Evolutionary conservation across 2,888 invertebrate genomes (phyloP).

Genomic region (Anoplius nigerrimus): DNA sequence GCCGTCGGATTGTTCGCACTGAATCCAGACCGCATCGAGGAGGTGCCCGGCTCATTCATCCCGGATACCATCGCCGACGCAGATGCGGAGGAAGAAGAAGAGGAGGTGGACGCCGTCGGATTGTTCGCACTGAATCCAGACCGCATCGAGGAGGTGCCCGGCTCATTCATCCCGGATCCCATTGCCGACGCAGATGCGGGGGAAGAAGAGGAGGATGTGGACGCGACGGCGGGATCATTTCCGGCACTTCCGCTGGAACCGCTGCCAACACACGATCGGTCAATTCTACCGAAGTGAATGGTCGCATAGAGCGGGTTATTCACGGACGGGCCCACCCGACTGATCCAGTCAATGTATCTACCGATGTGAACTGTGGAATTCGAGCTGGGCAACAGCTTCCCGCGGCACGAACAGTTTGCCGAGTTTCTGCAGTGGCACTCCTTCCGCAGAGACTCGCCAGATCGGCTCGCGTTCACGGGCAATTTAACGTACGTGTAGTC

Average conservation of each 20-base stretch:
- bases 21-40: slow-evolving; percentile 22
- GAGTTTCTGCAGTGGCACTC: slow-evolving; percentile 66
- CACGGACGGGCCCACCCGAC: slow-evolving; percentile 59
- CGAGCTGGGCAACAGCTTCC: slow-evolving; percentile 58
- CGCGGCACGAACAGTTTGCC: slow-evolving; percentile 60
- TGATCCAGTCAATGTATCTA: slow-evolving; percentile 59
- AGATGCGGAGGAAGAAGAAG: slow-evolving; percentile 57
- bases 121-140: slow-evolving; percentile 12
- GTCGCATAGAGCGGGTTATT: slow-evolving; percentile 69
- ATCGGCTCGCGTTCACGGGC: slow-evolving; percentile 56
- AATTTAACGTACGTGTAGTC: slow-evolving; percentile 64
- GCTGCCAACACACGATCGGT: slow-evolving; percentile 54
- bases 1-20: slow-evolving; percentile 33
- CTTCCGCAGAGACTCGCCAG: slow-evolving; percentile 57
- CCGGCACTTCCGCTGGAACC: slow-evolving; percentile 25
- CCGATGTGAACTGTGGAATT: slow-evolving; percentile 68
- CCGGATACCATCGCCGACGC: slow-evolving; percentile 46
- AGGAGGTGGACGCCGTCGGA: slow-evolving; percentile 53
- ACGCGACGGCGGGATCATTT: slow-evolving; percentile 57
- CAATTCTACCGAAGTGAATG: slow-evolving; percentile 65
- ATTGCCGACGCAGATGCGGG: slow-evolving; percentile 40
- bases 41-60: slow-evolving; percentile 46
- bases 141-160: slow-evolving; percentile 40
- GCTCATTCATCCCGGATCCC: slow-evolving; percentile 49
- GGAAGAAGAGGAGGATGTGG: slow-evolving; percentile 66